These are phyloP conservation scores for Oopsacas minuta DNA, from an alignment of 37 sponge, comb jelly and placozoan genomes.

Conservation along the genomic window DNA sequence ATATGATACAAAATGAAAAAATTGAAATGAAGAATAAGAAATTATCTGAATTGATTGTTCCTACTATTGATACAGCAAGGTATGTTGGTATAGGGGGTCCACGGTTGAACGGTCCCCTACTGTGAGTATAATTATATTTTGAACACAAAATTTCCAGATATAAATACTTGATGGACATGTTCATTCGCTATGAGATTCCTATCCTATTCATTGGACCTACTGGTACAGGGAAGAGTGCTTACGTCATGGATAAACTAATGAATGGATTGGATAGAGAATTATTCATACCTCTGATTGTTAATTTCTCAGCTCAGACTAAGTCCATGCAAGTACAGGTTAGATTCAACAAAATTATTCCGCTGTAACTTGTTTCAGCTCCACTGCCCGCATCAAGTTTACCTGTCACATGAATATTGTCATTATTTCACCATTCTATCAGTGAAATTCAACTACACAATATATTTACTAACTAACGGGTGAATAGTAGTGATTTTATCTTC, in stretches of 20 bases:
- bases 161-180: slow-evolving; percentile 85
- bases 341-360: no score
- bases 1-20: slow-evolving; percentile 45
- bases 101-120: no score
- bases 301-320: slow-evolving; percentile 96
- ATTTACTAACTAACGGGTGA: no score
- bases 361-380: no score
- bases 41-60: slow-evolving; percentile 84
- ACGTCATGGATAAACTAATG: slow-evolving; percentile 94
- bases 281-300: slow-evolving; percentile 77
- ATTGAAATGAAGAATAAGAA: slow-evolving; percentile 47
- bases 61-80: slow-evolving; percentile 79
- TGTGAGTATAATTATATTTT: no score
- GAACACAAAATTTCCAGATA: slow-evolving; percentile 27
- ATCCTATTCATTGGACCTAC: slow-evolving; percentile 90
- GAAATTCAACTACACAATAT: no score
- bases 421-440: no score
- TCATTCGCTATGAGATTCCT: slow-evolving; percentile 50
- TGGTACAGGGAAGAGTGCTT: slow-evolving; percentile 95
- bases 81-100: no score
- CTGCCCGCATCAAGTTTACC: no score
- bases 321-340: slow-evolving; percentile 70
- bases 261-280: slow-evolving; percentile 57
- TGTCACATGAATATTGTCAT: no score
- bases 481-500: no score